phyloP scores from a whole-genome alignment of 2,113 vertebrate species.

The Pristiophorus japonicus region DNA sequence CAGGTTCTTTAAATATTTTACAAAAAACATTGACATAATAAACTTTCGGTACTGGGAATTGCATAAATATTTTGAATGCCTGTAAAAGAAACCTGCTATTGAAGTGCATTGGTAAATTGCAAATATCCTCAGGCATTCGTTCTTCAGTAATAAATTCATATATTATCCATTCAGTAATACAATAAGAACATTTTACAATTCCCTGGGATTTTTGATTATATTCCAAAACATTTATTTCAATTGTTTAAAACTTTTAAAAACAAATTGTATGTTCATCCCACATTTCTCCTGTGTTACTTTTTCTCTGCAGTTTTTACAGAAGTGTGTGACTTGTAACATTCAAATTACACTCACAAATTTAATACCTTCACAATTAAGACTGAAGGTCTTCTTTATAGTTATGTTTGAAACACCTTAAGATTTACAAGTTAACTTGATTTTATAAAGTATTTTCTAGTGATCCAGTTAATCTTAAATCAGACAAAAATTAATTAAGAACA shows the following conservation, averaged over 20 bases:
- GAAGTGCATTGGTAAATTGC: neutral
- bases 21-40: too few relatives aligned
- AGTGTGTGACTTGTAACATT: neutral
- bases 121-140: neutral
- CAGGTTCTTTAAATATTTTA: too few relatives aligned
- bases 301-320: neutral
- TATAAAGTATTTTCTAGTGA: neutral
- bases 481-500: neutral
- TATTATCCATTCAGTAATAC: neutral
- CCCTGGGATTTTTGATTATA: neutral
- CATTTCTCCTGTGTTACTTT: too few relatives aligned
- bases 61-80: too few relatives aligned
- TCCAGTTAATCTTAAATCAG: neutral
- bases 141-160: too few relatives aligned
- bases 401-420: neutral
- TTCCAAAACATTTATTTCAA: neutral
- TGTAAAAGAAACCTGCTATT: too few relatives aligned
- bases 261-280: too few relatives aligned
- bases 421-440: neutral
- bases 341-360: too few relatives aligned
- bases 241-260: neutral
- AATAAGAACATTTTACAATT: too few relatives aligned
- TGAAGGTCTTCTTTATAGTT: neutral
- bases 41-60: too few relatives aligned
- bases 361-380: too few relatives aligned